Conservation (phyloP, 2,888 invertebrate genomes). For the Mythimna vitellina region DNA sequence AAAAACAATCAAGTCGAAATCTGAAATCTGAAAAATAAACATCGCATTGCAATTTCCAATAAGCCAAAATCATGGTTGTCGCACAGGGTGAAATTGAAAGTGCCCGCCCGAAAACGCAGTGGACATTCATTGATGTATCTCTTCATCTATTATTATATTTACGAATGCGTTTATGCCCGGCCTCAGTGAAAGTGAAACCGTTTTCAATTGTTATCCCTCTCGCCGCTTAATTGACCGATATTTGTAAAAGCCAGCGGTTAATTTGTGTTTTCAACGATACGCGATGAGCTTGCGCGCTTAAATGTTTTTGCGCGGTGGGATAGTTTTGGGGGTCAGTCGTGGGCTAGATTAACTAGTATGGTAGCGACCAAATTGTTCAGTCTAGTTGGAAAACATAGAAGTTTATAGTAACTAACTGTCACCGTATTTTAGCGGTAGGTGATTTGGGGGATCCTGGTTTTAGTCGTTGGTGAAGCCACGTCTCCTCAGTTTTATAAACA, state of each 20-base stretch:
- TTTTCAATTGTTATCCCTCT: constrained; percentile 88
- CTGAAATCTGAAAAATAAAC: constrained; percentile 36
- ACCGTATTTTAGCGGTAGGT: background rate
- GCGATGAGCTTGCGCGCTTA: constrained; percentile 40
- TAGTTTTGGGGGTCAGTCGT: constrained; percentile 7
- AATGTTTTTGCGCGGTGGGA: constrained; percentile 32
- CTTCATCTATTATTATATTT: constrained; percentile 89
- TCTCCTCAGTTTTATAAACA: too few species aligned
- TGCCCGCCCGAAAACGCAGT: constrained; percentile 80
- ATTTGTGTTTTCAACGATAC: constrained; percentile 69
- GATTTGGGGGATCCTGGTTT: too few species aligned
- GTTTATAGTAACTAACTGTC: background rate
- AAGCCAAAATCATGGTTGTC: constrained; percentile 61
- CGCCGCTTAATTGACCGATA: constrained; percentile 88
- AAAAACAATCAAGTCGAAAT: constrained; percentile 17
- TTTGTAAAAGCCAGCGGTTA: constrained; percentile 84
- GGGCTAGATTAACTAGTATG: too few species aligned
- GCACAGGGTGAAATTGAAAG: constrained; percentile 84
- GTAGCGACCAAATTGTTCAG: background rate
- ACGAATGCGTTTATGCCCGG: constrained; percentile 80
- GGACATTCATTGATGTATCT: constrained; percentile 85
- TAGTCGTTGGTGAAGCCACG: too few species aligned
- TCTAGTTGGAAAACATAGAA: background rate
- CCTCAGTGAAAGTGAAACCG: constrained; percentile 86
- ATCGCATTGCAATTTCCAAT: constrained; percentile 47